These are phyloP conservation scores for Bursaphelenchus okinawaensis DNA, from an alignment of 2,888 invertebrate genomes.

Conservation along the genomic window DNA sequence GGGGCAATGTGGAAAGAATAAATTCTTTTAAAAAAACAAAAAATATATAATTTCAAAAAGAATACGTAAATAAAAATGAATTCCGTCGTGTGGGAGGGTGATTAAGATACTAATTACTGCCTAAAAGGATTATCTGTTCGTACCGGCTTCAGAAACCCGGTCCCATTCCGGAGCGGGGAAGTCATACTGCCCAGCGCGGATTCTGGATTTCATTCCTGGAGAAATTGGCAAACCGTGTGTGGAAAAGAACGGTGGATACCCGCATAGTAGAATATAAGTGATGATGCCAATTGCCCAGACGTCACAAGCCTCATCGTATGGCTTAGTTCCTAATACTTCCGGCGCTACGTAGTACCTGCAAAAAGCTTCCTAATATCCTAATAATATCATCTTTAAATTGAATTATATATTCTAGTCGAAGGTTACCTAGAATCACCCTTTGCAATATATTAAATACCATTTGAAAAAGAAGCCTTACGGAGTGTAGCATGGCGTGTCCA, in stretches of 20 bases:
- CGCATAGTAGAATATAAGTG: constrained; percentile 69
- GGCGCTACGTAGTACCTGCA: constrained; percentile 73
- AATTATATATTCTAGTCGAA: no score
- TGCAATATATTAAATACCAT: background rate
- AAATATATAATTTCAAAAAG: background rate
- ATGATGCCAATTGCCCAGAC: constrained; percentile 98
- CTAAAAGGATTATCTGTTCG: background rate
- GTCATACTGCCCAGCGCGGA: constrained; percentile 89
- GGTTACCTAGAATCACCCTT: no score
- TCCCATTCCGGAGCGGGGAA: constrained; percentile 94
- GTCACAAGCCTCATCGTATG: constrained; percentile 97
- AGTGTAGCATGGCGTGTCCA: constrained; percentile 97
- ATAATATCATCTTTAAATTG: no score
- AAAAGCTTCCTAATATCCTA: no score
- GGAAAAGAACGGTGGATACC: constrained; percentile 97
- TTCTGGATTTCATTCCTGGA: constrained; percentile 96
- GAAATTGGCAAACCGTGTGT: constrained; percentile 94
- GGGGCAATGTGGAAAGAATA: no score
- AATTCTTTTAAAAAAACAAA: background rate
- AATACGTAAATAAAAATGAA: background rate
- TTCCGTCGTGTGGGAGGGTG: background rate
- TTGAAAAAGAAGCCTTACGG: constrained; percentile 67
- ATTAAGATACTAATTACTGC: background rate
- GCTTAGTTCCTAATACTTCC: constrained; percentile 68
- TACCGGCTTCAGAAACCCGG: constrained; percentile 79